Conservation (phyloP, 2,888 invertebrate genomes). For the Halictus ligatus region DNA sequence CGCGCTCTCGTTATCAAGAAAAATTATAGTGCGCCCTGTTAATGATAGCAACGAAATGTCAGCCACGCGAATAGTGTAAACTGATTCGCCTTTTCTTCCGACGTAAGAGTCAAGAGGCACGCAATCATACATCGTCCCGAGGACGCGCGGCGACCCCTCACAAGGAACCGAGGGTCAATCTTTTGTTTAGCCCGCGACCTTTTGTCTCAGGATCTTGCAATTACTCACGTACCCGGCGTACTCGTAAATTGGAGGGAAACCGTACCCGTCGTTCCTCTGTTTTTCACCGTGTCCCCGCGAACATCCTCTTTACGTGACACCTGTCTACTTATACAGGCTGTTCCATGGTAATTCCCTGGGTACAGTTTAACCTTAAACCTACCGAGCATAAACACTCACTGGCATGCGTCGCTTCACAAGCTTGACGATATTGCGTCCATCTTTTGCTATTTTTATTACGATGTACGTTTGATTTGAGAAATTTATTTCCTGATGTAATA, state of each 20-base stretch:
- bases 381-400: too few relatives aligned
- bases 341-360: background rate
- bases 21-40: slow-evolving; percentile 45
- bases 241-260: slow-evolving; percentile 55
- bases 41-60: slow-evolving; percentile 50
- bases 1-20: slow-evolving; percentile 25
- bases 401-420: too few relatives aligned
- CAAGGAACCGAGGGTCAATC: slow-evolving; percentile 56
- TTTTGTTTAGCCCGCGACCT: slow-evolving; percentile 53
- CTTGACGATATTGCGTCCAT: too few relatives aligned
- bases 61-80: slow-evolving; percentile 59
- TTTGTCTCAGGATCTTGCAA: slow-evolving; percentile 62
- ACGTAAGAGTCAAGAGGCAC: slow-evolving; percentile 58
- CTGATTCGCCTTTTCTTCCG: slow-evolving; percentile 53
- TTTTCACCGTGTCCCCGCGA: slow-evolving; percentile 15
- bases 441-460: too few relatives aligned
- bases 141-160: slow-evolving; percentile 33
- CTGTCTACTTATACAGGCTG: slow-evolving; percentile 10
- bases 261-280: slow-evolving; percentile 13
- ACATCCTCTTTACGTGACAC: slow-evolving; percentile 31
- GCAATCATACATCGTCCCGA: slow-evolving; percentile 58
- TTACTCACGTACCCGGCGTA: slow-evolving; percentile 58
- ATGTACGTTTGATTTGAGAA: too few relatives aligned
- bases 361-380: background rate
- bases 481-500: too few relatives aligned